phyloP scores from a whole-genome alignment of 2,113 vertebrate genomes.

The Macquaria ambigua region DNA sequence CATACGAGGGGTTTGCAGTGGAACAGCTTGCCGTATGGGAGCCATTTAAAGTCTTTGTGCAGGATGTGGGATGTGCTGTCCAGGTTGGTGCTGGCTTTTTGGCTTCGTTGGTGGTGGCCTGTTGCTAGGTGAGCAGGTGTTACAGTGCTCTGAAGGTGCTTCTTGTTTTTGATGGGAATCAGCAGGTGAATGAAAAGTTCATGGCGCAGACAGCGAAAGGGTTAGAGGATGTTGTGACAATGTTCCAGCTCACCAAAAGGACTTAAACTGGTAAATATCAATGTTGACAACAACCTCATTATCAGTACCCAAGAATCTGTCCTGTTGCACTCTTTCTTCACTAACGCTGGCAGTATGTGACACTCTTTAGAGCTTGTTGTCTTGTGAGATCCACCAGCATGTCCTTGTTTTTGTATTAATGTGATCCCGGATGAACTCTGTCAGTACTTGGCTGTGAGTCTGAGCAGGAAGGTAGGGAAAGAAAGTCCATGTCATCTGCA shows the following conservation, averaged over 20 bases:
- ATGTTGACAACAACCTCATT: neutral
- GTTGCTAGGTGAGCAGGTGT: neutral
- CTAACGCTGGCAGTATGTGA: neutral
- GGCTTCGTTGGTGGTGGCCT: neutral
- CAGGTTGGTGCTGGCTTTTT: neutral
- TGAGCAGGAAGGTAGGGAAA: neutral
- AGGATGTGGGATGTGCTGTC: neutral
- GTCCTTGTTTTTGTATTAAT: neutral
- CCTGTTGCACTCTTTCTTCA: neutral
- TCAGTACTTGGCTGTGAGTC: neutral
- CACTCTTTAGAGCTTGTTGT: neutral
- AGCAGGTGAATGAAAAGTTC: neutral
- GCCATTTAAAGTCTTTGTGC: neutral
- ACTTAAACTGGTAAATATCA: neutral
- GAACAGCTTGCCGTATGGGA: neutral
- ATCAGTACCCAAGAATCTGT: neutral
- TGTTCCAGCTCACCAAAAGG: neutral
- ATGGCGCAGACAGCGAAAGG: neutral
- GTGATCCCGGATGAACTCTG: neutral
- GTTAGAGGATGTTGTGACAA: neutral
- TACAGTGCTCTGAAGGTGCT: neutral
- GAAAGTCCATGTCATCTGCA: slow-evolving; percentile 3
- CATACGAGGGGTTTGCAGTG: neutral
- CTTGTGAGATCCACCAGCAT: neutral
- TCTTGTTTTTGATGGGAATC: neutral